A percentile compares a stretch with the other conserved stretches of the same genome.
Evolutionary conservation across 2,113 vertebrate genomes (phyloP).

Genomic region (Globicephala melas): DNA sequence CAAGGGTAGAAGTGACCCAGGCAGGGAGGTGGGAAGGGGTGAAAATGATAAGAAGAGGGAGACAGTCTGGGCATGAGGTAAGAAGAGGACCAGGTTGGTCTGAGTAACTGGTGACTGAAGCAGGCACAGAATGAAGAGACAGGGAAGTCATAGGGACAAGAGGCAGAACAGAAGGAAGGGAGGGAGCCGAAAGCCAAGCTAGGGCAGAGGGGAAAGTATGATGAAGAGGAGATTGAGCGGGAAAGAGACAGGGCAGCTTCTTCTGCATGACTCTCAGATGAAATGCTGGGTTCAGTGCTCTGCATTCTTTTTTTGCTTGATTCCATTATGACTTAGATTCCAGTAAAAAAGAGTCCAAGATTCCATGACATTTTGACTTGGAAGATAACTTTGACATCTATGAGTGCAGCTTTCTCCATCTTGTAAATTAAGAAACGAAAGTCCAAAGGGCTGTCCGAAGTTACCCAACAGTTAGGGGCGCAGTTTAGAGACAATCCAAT

Average conservation of each 20-base stretch:
- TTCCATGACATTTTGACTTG: neutral
- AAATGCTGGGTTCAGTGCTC: neutral
- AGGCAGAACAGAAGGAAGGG: neutral
- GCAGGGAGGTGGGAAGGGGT: neutral
- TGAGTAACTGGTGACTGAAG: neutral
- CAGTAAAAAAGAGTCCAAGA: neutral
- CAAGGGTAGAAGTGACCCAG: neutral
- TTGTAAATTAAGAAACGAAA: neutral
- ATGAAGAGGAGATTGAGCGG: neutral
- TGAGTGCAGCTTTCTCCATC: neutral
- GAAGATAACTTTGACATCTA: neutral
- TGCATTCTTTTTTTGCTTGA: neutral
- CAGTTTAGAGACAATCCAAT: neutral
- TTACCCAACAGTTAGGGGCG: neutral
- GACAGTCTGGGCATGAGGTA: neutral
- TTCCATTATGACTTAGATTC: conserved; percentile 34
- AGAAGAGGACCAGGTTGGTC: neutral
- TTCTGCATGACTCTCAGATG: neutral
- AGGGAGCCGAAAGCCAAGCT: neutral
- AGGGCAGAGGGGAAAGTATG: neutral
- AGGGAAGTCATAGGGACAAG: neutral
- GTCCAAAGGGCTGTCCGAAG: neutral
- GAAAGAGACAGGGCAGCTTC: neutral
- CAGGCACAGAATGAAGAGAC: neutral
- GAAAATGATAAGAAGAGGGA: neutral